Percentiles rank a stretch among this genome's conserved stretches.
Conservation (phyloP, 1,140 invertebrate genomes). For the Papilio polytes region DNA sequence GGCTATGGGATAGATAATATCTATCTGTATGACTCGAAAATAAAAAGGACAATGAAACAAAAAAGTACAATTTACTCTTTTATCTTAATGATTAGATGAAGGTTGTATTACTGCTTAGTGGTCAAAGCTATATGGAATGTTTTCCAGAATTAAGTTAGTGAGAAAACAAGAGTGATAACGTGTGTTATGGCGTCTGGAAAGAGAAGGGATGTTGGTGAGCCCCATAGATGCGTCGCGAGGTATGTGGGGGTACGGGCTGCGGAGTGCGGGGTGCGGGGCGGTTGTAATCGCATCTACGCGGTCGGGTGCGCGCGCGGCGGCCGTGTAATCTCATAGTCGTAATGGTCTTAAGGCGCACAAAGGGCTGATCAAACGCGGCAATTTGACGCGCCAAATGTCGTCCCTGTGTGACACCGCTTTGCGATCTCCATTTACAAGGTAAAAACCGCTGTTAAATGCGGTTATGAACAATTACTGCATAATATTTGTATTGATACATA, state of each 20-base stretch:
- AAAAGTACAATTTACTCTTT: no score
- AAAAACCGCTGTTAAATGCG: background rate
- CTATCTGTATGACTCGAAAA: no score
- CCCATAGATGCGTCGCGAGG: background rate
- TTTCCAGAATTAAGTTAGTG: slow-evolving; percentile 43
- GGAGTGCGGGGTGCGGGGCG: slow-evolving; percentile 29
- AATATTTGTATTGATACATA: background rate
- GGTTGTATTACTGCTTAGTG: background rate
- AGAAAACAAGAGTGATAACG: slow-evolving; percentile 52
- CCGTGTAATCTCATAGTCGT: slow-evolving; percentile 74
- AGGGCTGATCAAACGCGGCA: slow-evolving; percentile 74
- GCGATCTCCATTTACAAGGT: slow-evolving; percentile 2
- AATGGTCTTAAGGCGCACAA: slow-evolving; percentile 79
- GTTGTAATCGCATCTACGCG: slow-evolving; percentile 64
- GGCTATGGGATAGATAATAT: background rate
- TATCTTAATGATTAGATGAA: background rate
- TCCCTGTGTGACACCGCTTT: slow-evolving; percentile 3
- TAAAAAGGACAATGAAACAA: no score
- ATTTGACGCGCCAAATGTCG: slow-evolving; percentile 78
- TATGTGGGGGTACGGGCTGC: no score
- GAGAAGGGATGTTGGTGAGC: slow-evolving; percentile 1
- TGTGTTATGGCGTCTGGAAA: slow-evolving; percentile 22
- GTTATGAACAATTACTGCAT: background rate
- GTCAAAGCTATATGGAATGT: background rate
- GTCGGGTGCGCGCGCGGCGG: slow-evolving; percentile 67